Conservation (phyloP, 2,888 invertebrate genomes). For the Xanthia togata region DNA sequence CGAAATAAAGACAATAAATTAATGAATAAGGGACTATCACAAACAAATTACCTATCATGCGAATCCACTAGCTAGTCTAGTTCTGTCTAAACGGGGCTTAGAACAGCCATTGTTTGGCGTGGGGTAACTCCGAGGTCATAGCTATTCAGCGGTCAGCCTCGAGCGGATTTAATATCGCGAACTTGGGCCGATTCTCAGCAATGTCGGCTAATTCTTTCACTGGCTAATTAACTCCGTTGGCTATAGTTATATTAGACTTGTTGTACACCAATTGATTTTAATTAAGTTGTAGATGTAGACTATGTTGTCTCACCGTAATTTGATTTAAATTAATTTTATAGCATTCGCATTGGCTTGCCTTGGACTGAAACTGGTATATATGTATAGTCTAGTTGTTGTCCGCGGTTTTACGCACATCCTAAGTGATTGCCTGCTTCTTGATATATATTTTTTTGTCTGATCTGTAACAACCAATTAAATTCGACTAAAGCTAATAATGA, state of each 20-base stretch:
- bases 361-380: neutral
- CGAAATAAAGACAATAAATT: neutral
- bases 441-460: too few relatives aligned
- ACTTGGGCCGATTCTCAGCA: conserved; percentile 25
- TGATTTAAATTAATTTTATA: neutral
- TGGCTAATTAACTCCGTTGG: conserved; percentile 25
- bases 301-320: conserved; percentile 1
- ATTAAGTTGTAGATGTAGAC: neutral
- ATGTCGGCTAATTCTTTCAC: conserved; percentile 39
- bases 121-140: conserved; percentile 60
- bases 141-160: conserved; percentile 28
- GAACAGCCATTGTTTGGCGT: conserved; percentile 57
- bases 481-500: too few relatives aligned
- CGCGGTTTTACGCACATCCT: neutral
- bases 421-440: too few relatives aligned
- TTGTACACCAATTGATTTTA: conserved; percentile 34
- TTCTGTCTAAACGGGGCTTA: conserved; percentile 21
- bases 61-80: conserved; percentile 15
- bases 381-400: too few relatives aligned
- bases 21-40: neutral
- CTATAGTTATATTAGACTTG: neutral
- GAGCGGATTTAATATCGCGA: conserved; percentile 40
- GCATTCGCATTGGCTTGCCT: neutral
- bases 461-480: too few relatives aligned
- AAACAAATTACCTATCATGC: neutral